These are phyloP conservation scores for Tenthredo livida DNA, from an alignment of 2,888 invertebrate genomes.

Conservation along the genomic window DNA sequence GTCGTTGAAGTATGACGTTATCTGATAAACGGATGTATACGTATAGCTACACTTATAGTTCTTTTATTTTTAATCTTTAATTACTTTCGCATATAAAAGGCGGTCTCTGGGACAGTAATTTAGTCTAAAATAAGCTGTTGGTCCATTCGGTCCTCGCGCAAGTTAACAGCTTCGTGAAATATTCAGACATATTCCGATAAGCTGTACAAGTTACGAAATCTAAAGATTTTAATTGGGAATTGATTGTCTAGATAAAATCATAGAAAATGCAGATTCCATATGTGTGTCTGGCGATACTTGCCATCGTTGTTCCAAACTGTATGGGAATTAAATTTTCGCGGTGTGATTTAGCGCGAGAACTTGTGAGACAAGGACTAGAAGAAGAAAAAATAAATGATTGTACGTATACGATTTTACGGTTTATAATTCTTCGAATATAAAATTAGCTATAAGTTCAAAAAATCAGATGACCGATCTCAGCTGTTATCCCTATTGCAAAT, in stretches of 20 bases:
- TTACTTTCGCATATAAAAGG: slow-evolving; percentile 13
- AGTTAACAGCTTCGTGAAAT: neutral
- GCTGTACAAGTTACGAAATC: neutral
- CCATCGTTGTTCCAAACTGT: neutral
- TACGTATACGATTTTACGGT: slow-evolving; percentile 8
- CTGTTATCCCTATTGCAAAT: neutral
- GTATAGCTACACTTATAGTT: neutral
- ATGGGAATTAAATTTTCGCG: slow-evolving; percentile 25
- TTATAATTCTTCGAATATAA: neutral
- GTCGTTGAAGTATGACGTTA: neutral
- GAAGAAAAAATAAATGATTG: slow-evolving; percentile 36
- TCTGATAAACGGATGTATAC: neutral
- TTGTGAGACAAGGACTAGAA: slow-evolving; percentile 28
- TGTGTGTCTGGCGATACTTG: neutral
- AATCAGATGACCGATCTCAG: neutral
- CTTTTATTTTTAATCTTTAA: slow-evolving; percentile 10
- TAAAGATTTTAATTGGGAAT: neutral
- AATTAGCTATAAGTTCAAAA: neutral
- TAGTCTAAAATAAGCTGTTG: slow-evolving; percentile 16
- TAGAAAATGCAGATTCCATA: neutral
- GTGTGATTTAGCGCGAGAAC: slow-evolving; percentile 22
- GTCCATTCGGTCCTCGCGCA: neutral
- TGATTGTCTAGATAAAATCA: neutral
- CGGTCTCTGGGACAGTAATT: neutral
- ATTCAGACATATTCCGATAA: neutral